phyloP scores from a whole-genome alignment of 1,140 invertebrate species.

The Limonius californicus region DNA sequence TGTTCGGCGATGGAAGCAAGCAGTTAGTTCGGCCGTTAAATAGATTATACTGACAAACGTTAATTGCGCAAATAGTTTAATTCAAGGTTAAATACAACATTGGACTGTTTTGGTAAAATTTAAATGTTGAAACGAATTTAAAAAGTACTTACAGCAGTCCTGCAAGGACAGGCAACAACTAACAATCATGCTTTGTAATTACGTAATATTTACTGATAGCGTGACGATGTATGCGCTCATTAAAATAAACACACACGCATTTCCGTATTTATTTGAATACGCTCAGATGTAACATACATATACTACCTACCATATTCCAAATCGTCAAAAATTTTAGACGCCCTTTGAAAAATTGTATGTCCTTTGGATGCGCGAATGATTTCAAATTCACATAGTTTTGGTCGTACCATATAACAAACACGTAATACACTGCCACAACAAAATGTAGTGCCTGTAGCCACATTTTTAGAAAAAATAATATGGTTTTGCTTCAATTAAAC shows the following conservation, averaged over 20 bases:
- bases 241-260: not conserved
- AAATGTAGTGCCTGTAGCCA: not conserved
- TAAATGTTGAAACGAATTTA: too few relatives aligned
- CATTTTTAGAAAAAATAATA: not conserved
- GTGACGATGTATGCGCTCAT: not conserved
- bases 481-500: too few relatives aligned
- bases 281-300: not conserved
- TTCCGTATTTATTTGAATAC: not conserved
- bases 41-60: too few relatives aligned
- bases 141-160: too few relatives aligned
- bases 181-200: not conserved
- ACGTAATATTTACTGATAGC: too few relatives aligned
- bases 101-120: too few relatives aligned
- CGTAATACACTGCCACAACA: not conserved
- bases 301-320: conserved; percentile 26
- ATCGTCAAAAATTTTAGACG: conserved; percentile 22
- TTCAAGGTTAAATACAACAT: too few relatives aligned
- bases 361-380: not conserved
- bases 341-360: conserved; percentile 18
- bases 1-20: too few relatives aligned
- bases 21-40: too few relatives aligned
- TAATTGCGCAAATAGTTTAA: too few relatives aligned
- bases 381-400: conserved; percentile 21
- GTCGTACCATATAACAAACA: conserved; percentile 21
- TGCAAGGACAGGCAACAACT: too few relatives aligned